Evolutionary conservation across 1,140 invertebrate genomes (phyloP), one percentile per base, ranked within the genome.

Genomic region (Asbolus verrucosus): DNA sequence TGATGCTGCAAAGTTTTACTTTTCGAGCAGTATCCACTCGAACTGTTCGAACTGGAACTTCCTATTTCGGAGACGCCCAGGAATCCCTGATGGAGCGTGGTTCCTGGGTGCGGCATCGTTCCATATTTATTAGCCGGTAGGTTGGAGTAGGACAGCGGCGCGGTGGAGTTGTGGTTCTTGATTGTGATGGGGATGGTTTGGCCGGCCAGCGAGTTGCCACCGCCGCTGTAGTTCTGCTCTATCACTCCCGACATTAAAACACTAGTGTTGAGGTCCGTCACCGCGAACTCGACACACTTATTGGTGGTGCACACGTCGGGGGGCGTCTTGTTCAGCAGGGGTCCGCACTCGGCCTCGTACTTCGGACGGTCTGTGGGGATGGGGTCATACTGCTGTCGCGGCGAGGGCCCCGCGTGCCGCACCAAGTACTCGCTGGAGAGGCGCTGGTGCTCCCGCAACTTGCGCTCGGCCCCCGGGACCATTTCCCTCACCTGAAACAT

Each of bases 401-500:
- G 30, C 15, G 50, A 6, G 3, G 67, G 61, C 8, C 67, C 68
- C 1, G 73, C 60, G 43, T 79, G 79, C 9, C 75, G 72, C 15
- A 79, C 76, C 13, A 80, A 69, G 63, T 77, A 81, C 61, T 81
- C 80, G 38, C 63, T 74, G 21, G 76, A 77, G 13, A 80, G 71
- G 1, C 74, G 74, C 30, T 82, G 81, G 60, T 87, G 85, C 72
- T 86, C 86, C 6, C 84, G 81, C 14, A 87, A 78, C 75, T 87
- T 87, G 33, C 87, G 76, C 70, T 88, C 87, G 0, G 86, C 87
- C 0, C 87, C 87, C 0, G 87, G 87, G 6, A 89, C 87, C 84
- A 88, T 88, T 27, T 86, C 85, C 62, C 87, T 82, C 4, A 88
- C 86, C 86, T 83, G 27, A 71, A 74, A 41, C 72, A 65, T 66